Percentiles rank a stretch among this genome's conserved stretches.
Conservation (phyloP, 2,888 invertebrate genomes). For the Diogma glabrata region DNA sequence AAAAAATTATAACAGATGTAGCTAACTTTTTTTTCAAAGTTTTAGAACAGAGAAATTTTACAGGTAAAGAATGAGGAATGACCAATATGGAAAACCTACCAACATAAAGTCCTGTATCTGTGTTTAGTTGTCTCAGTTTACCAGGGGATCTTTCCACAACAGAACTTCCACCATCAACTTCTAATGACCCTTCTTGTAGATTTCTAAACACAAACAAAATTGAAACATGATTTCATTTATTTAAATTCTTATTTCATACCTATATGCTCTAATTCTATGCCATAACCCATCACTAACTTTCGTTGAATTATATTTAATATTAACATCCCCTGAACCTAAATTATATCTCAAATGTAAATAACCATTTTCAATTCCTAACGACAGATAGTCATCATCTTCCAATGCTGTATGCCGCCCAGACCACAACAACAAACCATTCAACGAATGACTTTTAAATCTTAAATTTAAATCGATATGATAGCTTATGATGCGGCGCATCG, state of each 20-base stretch:
- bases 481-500: slow-evolving; percentile 73
- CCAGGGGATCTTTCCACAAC: slow-evolving; percentile 75
- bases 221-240: no score
- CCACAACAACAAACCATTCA: slow-evolving; percentile 73
- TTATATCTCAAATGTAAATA: slow-evolving; percentile 56
- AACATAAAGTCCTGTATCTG: slow-evolving; percentile 78
- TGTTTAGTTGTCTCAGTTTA: slow-evolving; percentile 70
- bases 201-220: slow-evolving; percentile 52
- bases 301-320: slow-evolving; percentile 72
- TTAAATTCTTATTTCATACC: slow-evolving; percentile 48
- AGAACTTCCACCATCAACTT: slow-evolving; percentile 79
- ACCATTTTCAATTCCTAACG: slow-evolving; percentile 72
- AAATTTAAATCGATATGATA: slow-evolving; percentile 82
- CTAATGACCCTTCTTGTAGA: slow-evolving; percentile 72
- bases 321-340: slow-evolving; percentile 76
- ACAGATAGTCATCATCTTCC: slow-evolving; percentile 62
- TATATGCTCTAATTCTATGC: slow-evolving; percentile 64
- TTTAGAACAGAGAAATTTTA: not conserved
- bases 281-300: slow-evolving; percentile 78
- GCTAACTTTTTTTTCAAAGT: not conserved
- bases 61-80: not conserved
- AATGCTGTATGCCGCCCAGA: slow-evolving; percentile 56
- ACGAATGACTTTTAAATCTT: slow-evolving; percentile 61
- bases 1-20: no score
- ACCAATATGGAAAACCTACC: slow-evolving; percentile 43